Evolutionary conservation across 2,113 vertebrate genomes (phyloP).

Genomic region (Chloebia gouldiae): DNA sequence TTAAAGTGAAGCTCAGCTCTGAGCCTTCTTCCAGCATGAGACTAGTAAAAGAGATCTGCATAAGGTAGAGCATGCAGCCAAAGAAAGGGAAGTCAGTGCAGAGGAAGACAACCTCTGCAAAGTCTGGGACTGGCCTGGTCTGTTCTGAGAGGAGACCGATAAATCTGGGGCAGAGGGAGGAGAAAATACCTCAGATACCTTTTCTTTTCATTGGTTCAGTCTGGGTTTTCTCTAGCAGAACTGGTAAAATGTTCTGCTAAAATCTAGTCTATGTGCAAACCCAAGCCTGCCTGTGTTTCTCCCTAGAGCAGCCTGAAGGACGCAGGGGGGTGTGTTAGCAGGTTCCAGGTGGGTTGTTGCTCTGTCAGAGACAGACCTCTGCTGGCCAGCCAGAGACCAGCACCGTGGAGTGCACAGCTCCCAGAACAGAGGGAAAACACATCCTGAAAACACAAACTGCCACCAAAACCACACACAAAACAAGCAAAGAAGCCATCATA

Average conservation of each 20-base stretch:
- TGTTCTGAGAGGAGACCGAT: neutral
- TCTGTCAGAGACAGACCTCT: slow-evolving; percentile 71
- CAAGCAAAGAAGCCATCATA: neutral
- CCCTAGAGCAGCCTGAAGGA: neutral
- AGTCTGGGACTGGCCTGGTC: neutral
- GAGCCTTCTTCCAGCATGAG: neutral
- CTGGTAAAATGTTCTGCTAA: neutral
- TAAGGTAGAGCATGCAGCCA: neutral
- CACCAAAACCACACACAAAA: neutral
- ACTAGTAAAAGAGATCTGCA: neutral
- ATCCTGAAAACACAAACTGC: neutral
- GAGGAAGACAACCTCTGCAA: neutral
- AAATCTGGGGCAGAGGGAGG: neutral
- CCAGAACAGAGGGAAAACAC: accelerated
- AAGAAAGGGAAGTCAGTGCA: neutral
- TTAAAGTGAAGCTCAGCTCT: neutral
- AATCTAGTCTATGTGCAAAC: neutral
- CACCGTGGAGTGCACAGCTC: neutral
- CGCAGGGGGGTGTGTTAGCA: neutral
- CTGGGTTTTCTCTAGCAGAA: neutral
- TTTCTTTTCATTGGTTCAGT: neutral
- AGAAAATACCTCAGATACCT: neutral
- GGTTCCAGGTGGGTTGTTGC: neutral
- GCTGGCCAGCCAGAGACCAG: slow-evolving; percentile 28
- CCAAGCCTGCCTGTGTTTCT: accelerated